Percentiles rank a stretch among this genome's conserved stretches.
phyloP scores from a whole-genome alignment of 2,888 invertebrate genomes.

The Melinaea menophilus region DNA sequence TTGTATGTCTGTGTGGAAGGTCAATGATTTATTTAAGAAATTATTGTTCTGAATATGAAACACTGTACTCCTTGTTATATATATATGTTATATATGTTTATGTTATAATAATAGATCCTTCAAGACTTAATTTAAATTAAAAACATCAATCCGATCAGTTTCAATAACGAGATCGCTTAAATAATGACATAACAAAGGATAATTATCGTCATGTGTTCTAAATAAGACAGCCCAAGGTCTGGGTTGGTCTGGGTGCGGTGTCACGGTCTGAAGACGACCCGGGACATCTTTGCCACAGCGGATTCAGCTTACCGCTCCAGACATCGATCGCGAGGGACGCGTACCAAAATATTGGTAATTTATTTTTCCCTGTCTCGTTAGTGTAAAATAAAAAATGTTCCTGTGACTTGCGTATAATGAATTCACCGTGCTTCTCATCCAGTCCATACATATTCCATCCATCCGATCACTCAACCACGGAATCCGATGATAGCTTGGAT shows the following conservation, averaged over 20 bases:
- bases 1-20: too few species aligned
- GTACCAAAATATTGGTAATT: slow-evolving; percentile 24
- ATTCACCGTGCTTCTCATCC: slow-evolving; percentile 62
- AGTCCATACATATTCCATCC: slow-evolving; percentile 70
- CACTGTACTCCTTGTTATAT: too few species aligned
- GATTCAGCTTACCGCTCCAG: slow-evolving; percentile 53
- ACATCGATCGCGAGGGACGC: slow-evolving; percentile 50
- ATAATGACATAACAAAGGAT: slow-evolving; percentile 27
- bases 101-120: too few species aligned
- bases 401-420: slow-evolving; percentile 44
- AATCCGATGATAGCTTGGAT: slow-evolving; percentile 65
- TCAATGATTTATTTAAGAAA: too few species aligned
- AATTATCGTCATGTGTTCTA: slow-evolving; percentile 44
- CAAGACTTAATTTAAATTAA: too few species aligned
- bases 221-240: slow-evolving; percentile 61
- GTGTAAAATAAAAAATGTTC: background rate
- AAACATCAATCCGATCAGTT: too few species aligned
- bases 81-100: too few species aligned
- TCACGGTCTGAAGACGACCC: slow-evolving; percentile 51
- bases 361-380: background rate
- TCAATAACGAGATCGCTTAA: background rate
- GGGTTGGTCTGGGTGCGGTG: slow-evolving; percentile 56
- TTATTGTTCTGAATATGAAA: too few species aligned
- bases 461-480: slow-evolving; percentile 69
- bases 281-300: slow-evolving; percentile 45